phyloP scores from a whole-genome alignment of 2,888 invertebrate genomes.

The Lasioglossum vierecki region DNA sequence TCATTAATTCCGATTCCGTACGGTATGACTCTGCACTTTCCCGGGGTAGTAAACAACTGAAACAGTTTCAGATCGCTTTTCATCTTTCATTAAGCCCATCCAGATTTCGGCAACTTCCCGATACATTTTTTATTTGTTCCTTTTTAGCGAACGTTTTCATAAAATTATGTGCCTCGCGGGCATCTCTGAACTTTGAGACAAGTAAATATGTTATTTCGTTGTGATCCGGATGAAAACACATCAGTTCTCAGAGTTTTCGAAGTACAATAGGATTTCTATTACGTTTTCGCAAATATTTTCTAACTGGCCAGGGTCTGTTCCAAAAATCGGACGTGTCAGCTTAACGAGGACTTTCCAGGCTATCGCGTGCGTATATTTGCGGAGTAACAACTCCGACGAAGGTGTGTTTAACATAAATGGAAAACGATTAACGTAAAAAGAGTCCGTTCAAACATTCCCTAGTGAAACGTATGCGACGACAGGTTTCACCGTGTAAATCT shows the following conservation, averaged over 20 bases:
- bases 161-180: not conserved
- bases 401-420: not conserved
- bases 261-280: not conserved
- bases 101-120: not conserved
- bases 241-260: not conserved
- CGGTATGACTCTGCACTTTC: not conserved
- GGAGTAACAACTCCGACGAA: not conserved
- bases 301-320: not conserved
- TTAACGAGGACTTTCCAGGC: not conserved
- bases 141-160: not conserved
- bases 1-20: not conserved
- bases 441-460: not conserved
- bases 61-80: not conserved
- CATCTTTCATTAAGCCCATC: not conserved
- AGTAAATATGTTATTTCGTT: not conserved
- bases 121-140: not conserved
- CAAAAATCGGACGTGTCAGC: not conserved
- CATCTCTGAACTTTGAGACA: not conserved
- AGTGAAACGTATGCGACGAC: not conserved
- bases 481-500: constrained; percentile 40
- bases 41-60: not conserved
- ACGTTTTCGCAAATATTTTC: not conserved
- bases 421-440: constrained; percentile 22
- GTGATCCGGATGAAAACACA: not conserved
- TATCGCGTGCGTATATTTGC: too few species aligned